phyloP scores from a whole-genome alignment of 2,113 vertebrate genomes.

The Spermophilus dauricus region DNA sequence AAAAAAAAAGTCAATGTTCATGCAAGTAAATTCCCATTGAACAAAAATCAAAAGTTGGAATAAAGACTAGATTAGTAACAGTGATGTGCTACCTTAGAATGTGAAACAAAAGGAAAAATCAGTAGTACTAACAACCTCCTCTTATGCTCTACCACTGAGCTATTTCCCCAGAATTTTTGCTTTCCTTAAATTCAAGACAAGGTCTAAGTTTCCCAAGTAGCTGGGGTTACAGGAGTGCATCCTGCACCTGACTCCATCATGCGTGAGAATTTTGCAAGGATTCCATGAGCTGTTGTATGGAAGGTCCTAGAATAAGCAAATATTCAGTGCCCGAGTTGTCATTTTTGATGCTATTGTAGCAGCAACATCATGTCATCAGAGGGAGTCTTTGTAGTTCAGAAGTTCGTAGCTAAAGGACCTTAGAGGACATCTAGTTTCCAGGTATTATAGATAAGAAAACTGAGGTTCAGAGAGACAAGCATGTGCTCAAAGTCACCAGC shows the following conservation, averaged over 20 bases:
- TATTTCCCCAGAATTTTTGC: too few relatives aligned
- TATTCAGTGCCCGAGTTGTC: not conserved
- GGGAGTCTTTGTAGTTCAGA: not conserved
- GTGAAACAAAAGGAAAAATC: not conserved
- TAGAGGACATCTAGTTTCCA: not conserved
- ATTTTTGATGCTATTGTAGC: not conserved
- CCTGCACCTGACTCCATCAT: too few relatives aligned
- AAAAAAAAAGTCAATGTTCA: not conserved
- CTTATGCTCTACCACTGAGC: too few relatives aligned
- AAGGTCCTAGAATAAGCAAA: not conserved
- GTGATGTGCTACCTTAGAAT: rapidly evolving
- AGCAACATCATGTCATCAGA: not conserved
- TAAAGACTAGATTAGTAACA: not conserved
- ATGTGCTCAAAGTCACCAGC: not conserved
- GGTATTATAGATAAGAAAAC: not conserved
- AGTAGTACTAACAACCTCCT: not conserved
- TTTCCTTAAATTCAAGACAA: too few relatives aligned
- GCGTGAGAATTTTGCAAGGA: not conserved
- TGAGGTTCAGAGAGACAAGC: not conserved
- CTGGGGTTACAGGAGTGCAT: too few relatives aligned
- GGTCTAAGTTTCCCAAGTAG: too few relatives aligned
- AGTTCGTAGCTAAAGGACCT: not conserved
- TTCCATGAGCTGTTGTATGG: too few relatives aligned
- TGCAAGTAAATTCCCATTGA: not conserved
- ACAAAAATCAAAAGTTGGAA: not conserved